Percentiles rank a stretch among this genome's conserved stretches.
These are phyloP conservation scores for Procambarus virginalis DNA, from an alignment of 1,140 invertebrate species.

Conservation along the genomic window DNA sequence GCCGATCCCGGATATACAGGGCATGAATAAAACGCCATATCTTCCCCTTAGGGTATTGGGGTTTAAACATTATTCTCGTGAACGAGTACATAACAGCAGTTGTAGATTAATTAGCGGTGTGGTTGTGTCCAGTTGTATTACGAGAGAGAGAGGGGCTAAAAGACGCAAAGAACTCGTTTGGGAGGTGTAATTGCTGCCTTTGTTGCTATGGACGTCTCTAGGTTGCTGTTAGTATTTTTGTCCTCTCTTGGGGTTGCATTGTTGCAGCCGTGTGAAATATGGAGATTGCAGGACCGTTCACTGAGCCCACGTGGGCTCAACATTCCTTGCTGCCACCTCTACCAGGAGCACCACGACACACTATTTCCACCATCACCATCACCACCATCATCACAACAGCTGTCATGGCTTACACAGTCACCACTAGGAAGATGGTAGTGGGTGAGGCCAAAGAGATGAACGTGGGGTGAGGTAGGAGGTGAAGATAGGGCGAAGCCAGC, in stretches of 20 bases:
- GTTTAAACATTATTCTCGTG: neutral
- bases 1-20: no score
- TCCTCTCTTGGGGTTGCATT: neutral
- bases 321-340: neutral
- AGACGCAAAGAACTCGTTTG: slow-evolving; percentile 42
- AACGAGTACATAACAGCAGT: neutral
- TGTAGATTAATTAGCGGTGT: slow-evolving; percentile 34
- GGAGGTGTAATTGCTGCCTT: slow-evolving; percentile 35
- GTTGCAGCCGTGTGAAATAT: slow-evolving; percentile 14
- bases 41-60: neutral
- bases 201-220: slow-evolving; percentile 35
- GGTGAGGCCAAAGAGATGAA: no score
- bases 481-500: no score
- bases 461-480: no score
- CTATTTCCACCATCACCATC: neutral
- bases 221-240: slow-evolving; percentile 22
- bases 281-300: neutral
- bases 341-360: neutral
- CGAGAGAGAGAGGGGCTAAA: slow-evolving; percentile 21
- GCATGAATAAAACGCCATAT: neutral
- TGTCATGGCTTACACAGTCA: neutral
- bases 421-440: no score
- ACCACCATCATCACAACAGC: neutral
- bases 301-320: neutral
- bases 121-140: slow-evolving; percentile 8